These are phyloP conservation scores for Puntigrus tetrazona DNA, from an alignment of 2,113 vertebrate species.

Conservation along the genomic window DNA sequence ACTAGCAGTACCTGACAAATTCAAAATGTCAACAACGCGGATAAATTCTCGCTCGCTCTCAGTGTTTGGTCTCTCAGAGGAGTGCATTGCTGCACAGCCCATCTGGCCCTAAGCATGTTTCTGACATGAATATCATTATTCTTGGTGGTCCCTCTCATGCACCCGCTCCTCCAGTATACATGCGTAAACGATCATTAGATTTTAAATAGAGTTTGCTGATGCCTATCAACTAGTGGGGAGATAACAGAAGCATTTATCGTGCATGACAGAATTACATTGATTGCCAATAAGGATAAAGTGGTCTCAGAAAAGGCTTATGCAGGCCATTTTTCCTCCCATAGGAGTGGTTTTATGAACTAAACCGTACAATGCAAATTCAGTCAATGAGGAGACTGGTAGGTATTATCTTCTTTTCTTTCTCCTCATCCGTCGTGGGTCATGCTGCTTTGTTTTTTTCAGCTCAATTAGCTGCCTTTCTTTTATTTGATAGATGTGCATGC, in stretches of 20 bases:
- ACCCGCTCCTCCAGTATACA: background rate
- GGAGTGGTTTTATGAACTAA: constrained; percentile 1
- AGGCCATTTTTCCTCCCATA: background rate
- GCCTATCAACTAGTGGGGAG: background rate
- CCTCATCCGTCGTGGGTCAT: constrained; percentile 16
- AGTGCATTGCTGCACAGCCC: background rate
- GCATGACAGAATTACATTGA: constrained; percentile 22
- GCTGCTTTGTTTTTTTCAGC: constrained; percentile 25
- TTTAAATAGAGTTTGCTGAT: background rate
- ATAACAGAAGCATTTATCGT: constrained; percentile 3
- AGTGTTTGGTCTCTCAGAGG: constrained; percentile 8
- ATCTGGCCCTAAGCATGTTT: constrained; percentile 21
- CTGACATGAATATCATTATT: constrained; percentile 2
- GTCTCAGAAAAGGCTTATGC: background rate
- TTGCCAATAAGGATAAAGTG: constrained; percentile 17
- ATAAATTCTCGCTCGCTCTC: background rate
- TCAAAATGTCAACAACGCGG: constrained; percentile 5
- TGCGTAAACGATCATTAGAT: background rate
- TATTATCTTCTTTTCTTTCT: constrained; percentile 3
- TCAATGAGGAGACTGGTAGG: background rate
- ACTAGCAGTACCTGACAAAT: background rate
- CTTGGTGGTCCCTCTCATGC: background rate
- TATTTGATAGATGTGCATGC: constrained; percentile 44
- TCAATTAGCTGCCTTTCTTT: constrained; percentile 38
- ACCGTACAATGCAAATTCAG: background rate